phyloP scores from a whole-genome alignment of 2,797 vertebrate genomes.

The Falco naumanni region DNA sequence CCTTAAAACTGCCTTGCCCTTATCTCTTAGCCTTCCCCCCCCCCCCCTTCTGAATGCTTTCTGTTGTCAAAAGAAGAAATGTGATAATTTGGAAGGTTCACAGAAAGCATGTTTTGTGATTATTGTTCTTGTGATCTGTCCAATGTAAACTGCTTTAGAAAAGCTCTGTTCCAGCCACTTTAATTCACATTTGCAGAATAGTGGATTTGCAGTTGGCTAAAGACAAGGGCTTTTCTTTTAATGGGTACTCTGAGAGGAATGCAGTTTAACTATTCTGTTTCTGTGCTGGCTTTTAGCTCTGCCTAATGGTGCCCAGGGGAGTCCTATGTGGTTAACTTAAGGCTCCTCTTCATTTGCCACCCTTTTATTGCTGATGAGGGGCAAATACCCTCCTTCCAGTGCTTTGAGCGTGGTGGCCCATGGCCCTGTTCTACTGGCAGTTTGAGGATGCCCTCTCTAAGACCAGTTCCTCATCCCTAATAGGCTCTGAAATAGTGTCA shows the following conservation, averaged over 20 bases:
- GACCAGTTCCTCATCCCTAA: not conserved
- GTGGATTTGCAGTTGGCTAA: slow-evolving; percentile 44
- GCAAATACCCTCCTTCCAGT: not conserved
- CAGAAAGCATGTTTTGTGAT: slow-evolving; percentile 59
- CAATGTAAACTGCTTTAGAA: slow-evolving; percentile 67
- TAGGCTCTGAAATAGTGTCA: accelerated
- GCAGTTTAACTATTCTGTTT: slow-evolving; percentile 3
- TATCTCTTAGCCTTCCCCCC: not conserved
- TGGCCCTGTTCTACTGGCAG: not conserved
- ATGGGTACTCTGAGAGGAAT: slow-evolving; percentile 7
- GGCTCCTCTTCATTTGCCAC: not conserved
- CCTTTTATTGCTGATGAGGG: not conserved
- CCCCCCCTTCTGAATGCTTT: not conserved
- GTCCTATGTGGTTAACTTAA: not conserved
- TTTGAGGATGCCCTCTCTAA: not conserved
- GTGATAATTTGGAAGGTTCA: slow-evolving; percentile 65
- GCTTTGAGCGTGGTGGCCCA: accelerated
- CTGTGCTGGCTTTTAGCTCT: not conserved
- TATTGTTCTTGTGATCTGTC: slow-evolving; percentile 65
- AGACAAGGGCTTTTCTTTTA: slow-evolving; percentile 41
- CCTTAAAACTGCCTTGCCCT: not conserved
- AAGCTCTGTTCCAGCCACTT: slow-evolving; percentile 54
- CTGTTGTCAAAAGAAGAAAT: slow-evolving; percentile 49
- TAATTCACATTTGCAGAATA: slow-evolving; percentile 56
- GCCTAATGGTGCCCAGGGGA: not conserved